Conservation (phyloP, 2,888 invertebrate species). For the Agrilus cyanescens region DNA sequence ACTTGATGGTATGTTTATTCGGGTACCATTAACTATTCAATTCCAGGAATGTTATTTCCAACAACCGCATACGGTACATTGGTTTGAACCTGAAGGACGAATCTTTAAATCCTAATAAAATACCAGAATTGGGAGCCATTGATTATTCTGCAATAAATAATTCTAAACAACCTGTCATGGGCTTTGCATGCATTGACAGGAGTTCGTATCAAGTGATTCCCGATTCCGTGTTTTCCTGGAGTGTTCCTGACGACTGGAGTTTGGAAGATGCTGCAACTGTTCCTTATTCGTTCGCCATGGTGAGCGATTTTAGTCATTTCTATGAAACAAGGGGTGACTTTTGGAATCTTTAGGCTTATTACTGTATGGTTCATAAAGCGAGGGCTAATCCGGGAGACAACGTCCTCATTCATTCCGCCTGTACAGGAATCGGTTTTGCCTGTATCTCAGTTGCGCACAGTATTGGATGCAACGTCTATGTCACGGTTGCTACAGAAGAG, state of each 20-base stretch:
- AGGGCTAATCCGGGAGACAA: conserved; percentile 31
- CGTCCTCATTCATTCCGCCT: conserved; percentile 42
- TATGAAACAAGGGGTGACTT: neutral
- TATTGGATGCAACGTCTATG: conserved; percentile 46
- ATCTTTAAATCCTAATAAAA: conserved; percentile 22
- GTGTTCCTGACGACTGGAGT: conserved; percentile 59
- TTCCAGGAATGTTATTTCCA: conserved; percentile 14
- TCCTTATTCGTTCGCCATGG: conserved; percentile 66
- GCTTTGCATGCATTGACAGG: conserved; percentile 39
- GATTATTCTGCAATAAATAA: conserved; percentile 28
- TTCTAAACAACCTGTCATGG: conserved; percentile 54
- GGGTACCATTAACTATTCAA: neutral
- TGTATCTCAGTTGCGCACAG: conserved; percentile 51
- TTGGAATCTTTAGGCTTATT: conserved; percentile 32
- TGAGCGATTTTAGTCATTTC: conserved; percentile 20
- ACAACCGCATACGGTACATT: conserved; percentile 25
- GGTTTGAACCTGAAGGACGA: conserved; percentile 30
- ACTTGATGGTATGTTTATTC: neutral
- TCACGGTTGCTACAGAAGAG: conserved; percentile 45
- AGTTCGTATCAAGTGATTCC: conserved; percentile 25
- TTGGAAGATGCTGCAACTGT: conserved; percentile 65
- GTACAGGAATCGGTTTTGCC: conserved; percentile 60
- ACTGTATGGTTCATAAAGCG: conserved; percentile 33
- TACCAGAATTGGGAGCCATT: conserved; percentile 27
- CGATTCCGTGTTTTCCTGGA: conserved; percentile 45